Percentiles rank a stretch among this genome's conserved stretches.
These are phyloP conservation scores for Drosophila percnosoma DNA, from an alignment of 2,888 invertebrate species.

Conservation along the genomic window DNA sequence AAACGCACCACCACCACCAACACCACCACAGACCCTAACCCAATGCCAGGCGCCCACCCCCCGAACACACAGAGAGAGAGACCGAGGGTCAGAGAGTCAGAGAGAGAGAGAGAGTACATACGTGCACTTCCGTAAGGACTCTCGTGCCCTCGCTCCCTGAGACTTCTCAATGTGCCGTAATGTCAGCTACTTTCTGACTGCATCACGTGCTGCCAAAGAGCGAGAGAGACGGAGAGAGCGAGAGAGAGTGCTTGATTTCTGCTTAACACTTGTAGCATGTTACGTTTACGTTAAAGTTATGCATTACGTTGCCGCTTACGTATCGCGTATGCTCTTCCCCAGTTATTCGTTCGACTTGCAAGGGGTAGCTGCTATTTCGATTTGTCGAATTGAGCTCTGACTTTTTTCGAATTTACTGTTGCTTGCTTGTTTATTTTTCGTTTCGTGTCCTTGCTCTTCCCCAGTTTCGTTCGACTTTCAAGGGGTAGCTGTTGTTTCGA, in stretches of 20 bases:
- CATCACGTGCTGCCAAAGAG: conserved; percentile 69
- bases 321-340: conserved; percentile 11
- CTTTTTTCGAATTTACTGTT: conserved; percentile 21
- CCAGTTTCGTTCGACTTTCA: not conserved
- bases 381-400: conserved; percentile 11
- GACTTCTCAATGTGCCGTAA: conserved; percentile 55
- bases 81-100: conserved; percentile 1
- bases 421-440: conserved; percentile 21
- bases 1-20: conserved; percentile 37
- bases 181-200: conserved; percentile 66
- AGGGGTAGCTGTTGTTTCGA: conserved; percentile 1
- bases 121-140: conserved; percentile 51
- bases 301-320: conserved; percentile 31
- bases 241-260: conserved; percentile 5
- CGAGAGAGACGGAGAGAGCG: not conserved
- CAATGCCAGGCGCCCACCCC: conserved; percentile 53
- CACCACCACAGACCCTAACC: conserved; percentile 56
- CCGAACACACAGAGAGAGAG: conserved; percentile 3
- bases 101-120: conserved; percentile 12
- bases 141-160: conserved; percentile 20
- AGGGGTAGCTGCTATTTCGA: conserved; percentile 35
- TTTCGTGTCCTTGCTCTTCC: conserved; percentile 66
- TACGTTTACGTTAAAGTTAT: conserved; percentile 36
- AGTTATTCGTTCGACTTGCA: not conserved
- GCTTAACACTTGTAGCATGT: conserved; percentile 75